Conservation (phyloP, 2,113 vertebrate genomes). For the Dipodomys spectabilis region DNA sequence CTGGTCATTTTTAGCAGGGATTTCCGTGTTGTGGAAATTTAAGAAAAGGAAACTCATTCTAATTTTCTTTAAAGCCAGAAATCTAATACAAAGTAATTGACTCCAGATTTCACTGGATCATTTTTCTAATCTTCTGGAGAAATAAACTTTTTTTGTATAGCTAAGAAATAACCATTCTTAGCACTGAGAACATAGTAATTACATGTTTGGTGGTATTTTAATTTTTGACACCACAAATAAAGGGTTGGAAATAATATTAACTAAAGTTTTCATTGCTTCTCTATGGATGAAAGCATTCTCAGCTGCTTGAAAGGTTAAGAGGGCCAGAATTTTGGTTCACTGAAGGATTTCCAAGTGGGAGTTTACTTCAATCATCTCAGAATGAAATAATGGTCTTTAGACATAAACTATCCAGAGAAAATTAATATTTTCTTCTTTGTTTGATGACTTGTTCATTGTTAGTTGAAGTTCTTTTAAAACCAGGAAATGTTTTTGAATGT, state of each 20-base stretch:
- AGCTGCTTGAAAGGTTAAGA: background rate
- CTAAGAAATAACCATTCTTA: background rate
- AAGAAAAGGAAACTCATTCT: slow-evolving; percentile 13
- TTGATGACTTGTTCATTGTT: slow-evolving; percentile 9
- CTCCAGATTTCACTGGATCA: background rate
- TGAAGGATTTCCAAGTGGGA: background rate
- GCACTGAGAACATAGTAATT: background rate
- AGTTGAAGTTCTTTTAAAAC: slow-evolving; percentile 29
- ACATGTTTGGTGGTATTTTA: slow-evolving; percentile 15
- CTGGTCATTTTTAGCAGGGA: background rate
- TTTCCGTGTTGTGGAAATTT: background rate
- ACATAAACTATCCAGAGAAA: slow-evolving; percentile 23
- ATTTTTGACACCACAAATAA: background rate
- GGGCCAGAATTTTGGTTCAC: background rate
- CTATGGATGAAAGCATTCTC: background rate
- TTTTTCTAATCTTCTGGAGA: slow-evolving; percentile 7
- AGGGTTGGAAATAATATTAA: background rate
- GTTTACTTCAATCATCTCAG: background rate
- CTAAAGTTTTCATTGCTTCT: background rate
- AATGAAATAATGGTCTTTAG: slow-evolving; percentile 9
- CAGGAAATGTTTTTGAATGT: background rate
- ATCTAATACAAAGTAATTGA: slow-evolving; percentile 2
- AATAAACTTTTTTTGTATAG: background rate
- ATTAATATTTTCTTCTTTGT: background rate
- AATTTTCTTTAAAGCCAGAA: slow-evolving; percentile 31